phyloP scores from a whole-genome alignment of 2,888 invertebrate species.

The Eutolmus rufibarbis region DNA sequence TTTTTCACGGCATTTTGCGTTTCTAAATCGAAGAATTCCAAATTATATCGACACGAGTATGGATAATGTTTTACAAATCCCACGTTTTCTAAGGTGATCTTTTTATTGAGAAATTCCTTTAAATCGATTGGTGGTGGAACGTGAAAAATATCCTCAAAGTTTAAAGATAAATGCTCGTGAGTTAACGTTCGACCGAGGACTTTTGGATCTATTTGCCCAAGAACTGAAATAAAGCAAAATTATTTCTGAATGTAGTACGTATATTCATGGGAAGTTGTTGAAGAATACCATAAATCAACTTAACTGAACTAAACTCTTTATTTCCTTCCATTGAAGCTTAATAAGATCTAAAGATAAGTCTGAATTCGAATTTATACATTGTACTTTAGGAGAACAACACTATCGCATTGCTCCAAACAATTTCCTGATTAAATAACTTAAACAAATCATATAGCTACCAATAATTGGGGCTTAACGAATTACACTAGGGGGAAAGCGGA shows the following conservation, averaged over 20 bases:
- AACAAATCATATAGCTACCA: background rate
- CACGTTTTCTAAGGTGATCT: slow-evolving; percentile 66
- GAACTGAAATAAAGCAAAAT: slow-evolving; percentile 63
- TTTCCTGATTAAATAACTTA: background rate
- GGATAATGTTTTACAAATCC: slow-evolving; percentile 77
- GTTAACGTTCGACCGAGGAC: slow-evolving; percentile 73
- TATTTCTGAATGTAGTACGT: too few relatives aligned
- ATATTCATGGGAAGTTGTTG: too few relatives aligned
- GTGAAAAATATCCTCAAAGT: slow-evolving; percentile 69
- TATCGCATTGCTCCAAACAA: background rate
- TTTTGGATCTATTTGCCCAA: slow-evolving; percentile 68
- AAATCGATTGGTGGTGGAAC: slow-evolving; percentile 65
- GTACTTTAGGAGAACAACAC: background rate
- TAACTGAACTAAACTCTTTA: background rate
- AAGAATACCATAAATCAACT: too few relatives aligned
- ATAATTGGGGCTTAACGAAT: background rate
- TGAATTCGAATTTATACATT: background rate
- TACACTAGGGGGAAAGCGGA: background rate
- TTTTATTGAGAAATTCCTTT: slow-evolving; percentile 62
- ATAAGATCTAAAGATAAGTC: too few relatives aligned
- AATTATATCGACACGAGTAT: slow-evolving; percentile 73
- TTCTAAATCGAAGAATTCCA: slow-evolving; percentile 68
- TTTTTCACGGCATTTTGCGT: slow-evolving; percentile 68
- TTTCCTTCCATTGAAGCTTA: background rate
- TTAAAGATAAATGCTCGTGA: slow-evolving; percentile 77